Base-by-base conservation (phyloP, 2,797 vertebrate species). In the Gymnoscopelus microlampas region DNA sequence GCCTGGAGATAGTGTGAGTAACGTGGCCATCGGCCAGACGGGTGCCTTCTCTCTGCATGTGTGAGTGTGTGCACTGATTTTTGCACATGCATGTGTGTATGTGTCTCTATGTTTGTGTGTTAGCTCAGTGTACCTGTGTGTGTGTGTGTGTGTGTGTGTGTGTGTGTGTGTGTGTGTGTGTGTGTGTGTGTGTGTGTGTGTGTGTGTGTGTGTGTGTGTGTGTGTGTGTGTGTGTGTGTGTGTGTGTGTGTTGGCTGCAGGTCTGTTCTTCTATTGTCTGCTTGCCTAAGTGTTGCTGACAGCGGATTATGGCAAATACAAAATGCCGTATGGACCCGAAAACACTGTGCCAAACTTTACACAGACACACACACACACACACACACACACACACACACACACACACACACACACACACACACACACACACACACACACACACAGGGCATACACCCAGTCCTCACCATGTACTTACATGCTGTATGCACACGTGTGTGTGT, bases 1-100 rank as follows among this genome's bases (percentile, higher is more conserved):
- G 94, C 95, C 92, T 92, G 94, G 91, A 96, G 95, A 95, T 91
- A 92, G 96, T 96, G 97, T 98, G 94, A 98, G 97, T 99, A 98
- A 92, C 93, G 92, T 87, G 92, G 89, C 94, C 95, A 94, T 91
- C 93, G 92, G 92, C 88, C 66, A 93, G 94, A 89, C 72, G 67
- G 73, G 83, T 82, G 78, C 87, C 70, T 76, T 74, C 76, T 66
- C 29, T 69, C 35, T 74, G 63, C 66, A 77, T 64, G 68, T 48
- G 32, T 56, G 11, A 56, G 32, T 48, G 51, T 32, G 8, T 4
- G 39, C 39, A 44, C 39, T 44, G 39, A 39, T 61, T 15, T 39
- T n/a, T 60, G 14, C 23, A n/a, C 7, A 11, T 39, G 29, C 26
- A 24, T 51, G 66, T 53, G 56, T 26, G 53, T 29, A 51, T 61